A percentile compares a stretch with the other conserved stretches of the same genome.
phyloP scores from a whole-genome alignment of 2,888 invertebrate genomes.

The Drosophila kokeensis region DNA sequence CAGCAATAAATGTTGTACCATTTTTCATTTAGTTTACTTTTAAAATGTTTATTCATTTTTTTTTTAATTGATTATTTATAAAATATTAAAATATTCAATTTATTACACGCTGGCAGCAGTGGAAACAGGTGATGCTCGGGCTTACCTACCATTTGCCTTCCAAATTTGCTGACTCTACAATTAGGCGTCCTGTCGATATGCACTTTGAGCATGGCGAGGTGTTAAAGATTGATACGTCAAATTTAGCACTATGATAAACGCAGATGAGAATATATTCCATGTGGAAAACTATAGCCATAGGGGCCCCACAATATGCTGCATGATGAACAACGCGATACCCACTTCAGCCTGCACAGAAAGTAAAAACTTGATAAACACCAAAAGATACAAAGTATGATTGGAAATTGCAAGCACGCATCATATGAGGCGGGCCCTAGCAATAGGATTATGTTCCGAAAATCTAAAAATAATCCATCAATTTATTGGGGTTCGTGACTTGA shows the following conservation, averaged over 20 bases:
- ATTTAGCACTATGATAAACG: neutral
- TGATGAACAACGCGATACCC: neutral
- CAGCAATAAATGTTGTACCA: neutral
- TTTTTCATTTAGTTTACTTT: neutral
- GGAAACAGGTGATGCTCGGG: neutral
- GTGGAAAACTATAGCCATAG: neutral
- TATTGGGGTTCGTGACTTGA: slow-evolving; percentile 61
- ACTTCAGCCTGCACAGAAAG: neutral
- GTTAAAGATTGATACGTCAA: neutral
- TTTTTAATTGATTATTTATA: neutral
- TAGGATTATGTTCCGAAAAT: slow-evolving; percentile 16
- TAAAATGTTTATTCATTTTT: neutral
- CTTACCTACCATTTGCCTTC: neutral
- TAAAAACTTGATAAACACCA: neutral
- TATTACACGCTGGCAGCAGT: neutral
- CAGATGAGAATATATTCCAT: neutral
- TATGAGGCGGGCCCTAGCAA: neutral
- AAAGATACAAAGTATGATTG: slow-evolving; percentile 4
- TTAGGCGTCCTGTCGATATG: neutral
- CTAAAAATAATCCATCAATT: slow-evolving; percentile 38
- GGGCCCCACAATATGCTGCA: neutral
- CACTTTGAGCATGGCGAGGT: neutral
- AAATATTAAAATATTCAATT: neutral
- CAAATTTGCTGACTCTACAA: neutral
- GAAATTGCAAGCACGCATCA: slow-evolving; percentile 6